Base-by-base conservation (phyloP, 2,888 invertebrate genomes). In the Acrocyrtus sp. region DNA sequence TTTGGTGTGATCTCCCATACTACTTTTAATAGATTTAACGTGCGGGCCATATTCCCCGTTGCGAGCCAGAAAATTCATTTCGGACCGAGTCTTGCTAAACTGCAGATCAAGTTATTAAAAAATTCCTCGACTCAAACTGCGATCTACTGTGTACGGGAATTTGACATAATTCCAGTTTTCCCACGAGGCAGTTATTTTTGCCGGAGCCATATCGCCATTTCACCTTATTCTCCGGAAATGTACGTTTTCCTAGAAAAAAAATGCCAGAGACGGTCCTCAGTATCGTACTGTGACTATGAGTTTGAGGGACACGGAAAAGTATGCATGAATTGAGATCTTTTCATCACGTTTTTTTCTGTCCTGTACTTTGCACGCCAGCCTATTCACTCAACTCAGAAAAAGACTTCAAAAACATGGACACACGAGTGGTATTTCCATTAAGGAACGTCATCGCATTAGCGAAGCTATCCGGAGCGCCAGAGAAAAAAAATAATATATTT, bases 91-190 rank as follows among this genome's bases (percentile, higher is more conserved):
- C n/a, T 51, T 22, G 12, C 34, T 48, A 48, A 60, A 48, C 48
- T 34, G 19, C 17, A 39, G 29, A 60, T 48, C 48, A 60, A 48
- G 60, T 60, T 60, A 60, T 60, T 60, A 60, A 60, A 60, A 58
- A 60, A 58, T 58, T 60, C 48, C 48, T 48, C 5, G 27, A 21
- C 29, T 19, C 43, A 3, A 60, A 60, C 47, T 48, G 60, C 47
- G 60, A 60, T 60, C 21, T 58, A 6, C 27, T 10, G 51, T 26
- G 51, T 26, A 34, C 12, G 58, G 17, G 58, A 57, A 57, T 43
- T 29, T 43, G 48, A 60, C 60, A 60, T 60, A 43, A 34, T 34
- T n/a, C n/a, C n/a, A n/a, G n/a, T n/a, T n/a, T n/a, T n/a, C n/a
- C n/a, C n/a, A n/a, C n/a, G n/a, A n/a, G n/a, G n/a, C n/a, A n/a